Evolutionary conservation across 2,797 vertebrate genomes (phyloP), one percentile per base, ranked within the genome.

Genomic region (Pipistrellus kuhlii): DNA sequence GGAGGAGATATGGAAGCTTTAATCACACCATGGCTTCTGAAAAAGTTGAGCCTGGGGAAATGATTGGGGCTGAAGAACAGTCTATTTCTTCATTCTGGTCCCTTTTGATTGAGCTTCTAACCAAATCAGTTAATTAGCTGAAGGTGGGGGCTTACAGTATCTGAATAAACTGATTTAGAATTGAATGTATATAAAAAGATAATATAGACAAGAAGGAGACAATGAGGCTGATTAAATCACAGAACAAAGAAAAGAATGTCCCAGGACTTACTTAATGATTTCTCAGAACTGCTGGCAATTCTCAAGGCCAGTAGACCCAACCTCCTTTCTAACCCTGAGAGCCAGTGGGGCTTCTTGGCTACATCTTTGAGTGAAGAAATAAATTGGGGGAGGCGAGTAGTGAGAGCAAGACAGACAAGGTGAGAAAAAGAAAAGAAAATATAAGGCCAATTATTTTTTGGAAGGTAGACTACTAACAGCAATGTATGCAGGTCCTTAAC

Each of bases 321-420:
- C 62, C 64, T 94, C 48, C 53, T 73, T 94, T 85, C 80, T 91
- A 87, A 96, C 72, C 84, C 82, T 21, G 21, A 93, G 51, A 96
- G 89, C 84, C 44, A 78, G 68, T 5, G 11, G 13, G 57, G 32
- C 14, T 92, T 90, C 66, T 85, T 92, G 93, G 89, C 80, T 77
- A 81, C 81, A 46, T 69, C 88, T 92, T 89, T 32, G 81, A 91
- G 84, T 53, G 57, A 90, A 95, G 86, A 95, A 92, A 95, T 38
- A 71, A 87, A 73, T 71, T 69, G 81, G 4, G 38, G 25, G 38
- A 13, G 23, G 21, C 23, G 21, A 59, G 57, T n/a, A 93, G 59
- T 72, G 75, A 88, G 73, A 87, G 55, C 85, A 81, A 95, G 66
- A 89, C 21, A 68, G 27, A 92, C 41, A 82, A 46, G 53, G 68